A percentile compares a stretch with the other conserved stretches of the same genome.
phyloP scores from a whole-genome alignment of 2,797 vertebrate genomes.

The Melopsittacus undulatus region DNA sequence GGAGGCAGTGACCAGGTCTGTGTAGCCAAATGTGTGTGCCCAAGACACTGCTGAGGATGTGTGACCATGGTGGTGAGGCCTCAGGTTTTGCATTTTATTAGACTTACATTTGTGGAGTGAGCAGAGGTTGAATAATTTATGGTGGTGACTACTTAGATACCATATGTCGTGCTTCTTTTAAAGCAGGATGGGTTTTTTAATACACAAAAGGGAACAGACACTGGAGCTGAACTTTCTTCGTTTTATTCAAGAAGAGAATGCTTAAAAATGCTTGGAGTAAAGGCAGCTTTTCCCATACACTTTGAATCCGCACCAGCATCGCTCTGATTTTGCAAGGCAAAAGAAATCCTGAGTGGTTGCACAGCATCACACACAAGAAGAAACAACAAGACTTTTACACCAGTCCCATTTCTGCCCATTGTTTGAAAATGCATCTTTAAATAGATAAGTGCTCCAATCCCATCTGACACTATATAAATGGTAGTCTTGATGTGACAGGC shows the following conservation, averaged over 20 bases:
- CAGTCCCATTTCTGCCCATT: not conserved
- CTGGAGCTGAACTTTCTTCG: not conserved
- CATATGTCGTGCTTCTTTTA: constrained; percentile 51
- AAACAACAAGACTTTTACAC: not conserved
- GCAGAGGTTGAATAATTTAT: constrained; percentile 66
- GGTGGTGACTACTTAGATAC: constrained; percentile 45
- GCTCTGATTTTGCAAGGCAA: not conserved
- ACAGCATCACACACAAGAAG: not conserved
- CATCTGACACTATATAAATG: not conserved
- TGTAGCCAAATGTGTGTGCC: not conserved
- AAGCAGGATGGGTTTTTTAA: constrained; percentile 22
- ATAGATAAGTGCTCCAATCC: not conserved
- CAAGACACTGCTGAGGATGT: rapidly evolving
- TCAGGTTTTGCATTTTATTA: constrained; percentile 42
- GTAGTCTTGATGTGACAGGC: not conserved
- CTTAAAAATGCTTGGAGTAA: constrained; percentile 4
- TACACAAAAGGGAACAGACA: constrained; percentile 48
- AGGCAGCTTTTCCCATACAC: not conserved
- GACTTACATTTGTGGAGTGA: constrained; percentile 34
- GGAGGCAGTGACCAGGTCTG: not conserved
- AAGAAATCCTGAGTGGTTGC: not conserved
- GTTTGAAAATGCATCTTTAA: not conserved
- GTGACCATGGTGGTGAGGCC: not conserved
- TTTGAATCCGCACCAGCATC: not conserved
- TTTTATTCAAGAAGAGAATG: constrained; percentile 13